These are phyloP conservation scores for Eristalis arbustorum DNA, from an alignment of 2,888 invertebrate genomes.

Conservation along the genomic window DNA sequence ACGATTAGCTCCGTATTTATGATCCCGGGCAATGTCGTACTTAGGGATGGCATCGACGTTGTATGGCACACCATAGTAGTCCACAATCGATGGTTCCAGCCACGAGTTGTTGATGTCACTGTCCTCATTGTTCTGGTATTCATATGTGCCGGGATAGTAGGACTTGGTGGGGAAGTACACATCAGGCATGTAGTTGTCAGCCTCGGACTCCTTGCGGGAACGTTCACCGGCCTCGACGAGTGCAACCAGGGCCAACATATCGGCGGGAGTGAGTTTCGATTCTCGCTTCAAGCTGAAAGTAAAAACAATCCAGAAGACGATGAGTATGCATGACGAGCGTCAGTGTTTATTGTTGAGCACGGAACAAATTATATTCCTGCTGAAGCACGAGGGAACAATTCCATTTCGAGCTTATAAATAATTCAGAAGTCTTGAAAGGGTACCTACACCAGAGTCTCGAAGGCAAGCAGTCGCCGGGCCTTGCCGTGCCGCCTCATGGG, in stretches of 20 bases:
- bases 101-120: constrained; percentile 74
- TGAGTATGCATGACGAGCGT: background rate
- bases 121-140: constrained; percentile 72
- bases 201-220: constrained; percentile 76
- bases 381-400: constrained; percentile 25
- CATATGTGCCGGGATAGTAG: constrained; percentile 70
- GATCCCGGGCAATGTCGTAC: constrained; percentile 77
- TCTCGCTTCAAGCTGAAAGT: constrained; percentile 77
- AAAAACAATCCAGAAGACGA: background rate
- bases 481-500: too few relatives aligned
- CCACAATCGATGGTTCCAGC: constrained; percentile 77
- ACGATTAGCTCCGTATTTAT: constrained; percentile 76
- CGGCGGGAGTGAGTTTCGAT: constrained; percentile 79
- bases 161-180: constrained; percentile 71
- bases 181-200: constrained; percentile 72
- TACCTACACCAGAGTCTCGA: background rate
- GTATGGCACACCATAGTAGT: constrained; percentile 77
- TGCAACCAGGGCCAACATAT: constrained; percentile 79
- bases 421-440: constrained; percentile 51
- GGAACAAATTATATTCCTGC: constrained; percentile 35
- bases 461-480: background rate
- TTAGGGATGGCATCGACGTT: constrained; percentile 77
- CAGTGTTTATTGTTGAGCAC: constrained; percentile 25
- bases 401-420: constrained; percentile 53
- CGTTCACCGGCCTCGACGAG: constrained; percentile 79